phyloP scores from a whole-genome alignment of 2,113 vertebrate genomes.

The Sitta europaea region DNA sequence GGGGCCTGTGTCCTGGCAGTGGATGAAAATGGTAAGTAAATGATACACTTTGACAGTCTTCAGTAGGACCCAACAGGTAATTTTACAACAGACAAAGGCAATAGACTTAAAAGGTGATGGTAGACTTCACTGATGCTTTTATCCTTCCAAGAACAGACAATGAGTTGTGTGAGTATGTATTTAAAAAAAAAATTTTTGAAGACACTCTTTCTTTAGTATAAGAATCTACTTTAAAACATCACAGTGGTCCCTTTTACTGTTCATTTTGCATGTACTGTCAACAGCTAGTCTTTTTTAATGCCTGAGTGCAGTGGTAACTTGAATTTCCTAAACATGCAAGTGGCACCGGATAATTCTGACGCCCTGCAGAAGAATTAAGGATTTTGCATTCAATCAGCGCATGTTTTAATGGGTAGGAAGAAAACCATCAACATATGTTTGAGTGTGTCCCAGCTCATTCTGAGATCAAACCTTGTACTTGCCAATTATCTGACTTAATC shows the following conservation, averaged over 20 bases:
- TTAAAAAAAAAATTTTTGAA: neutral
- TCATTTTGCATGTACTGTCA: slow-evolving; percentile 66
- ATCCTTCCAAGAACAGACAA: slow-evolving; percentile 10
- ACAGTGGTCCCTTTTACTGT: slow-evolving; percentile 42
- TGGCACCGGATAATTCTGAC: slow-evolving; percentile 46
- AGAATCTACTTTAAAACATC: slow-evolving; percentile 11
- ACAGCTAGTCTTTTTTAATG: slow-evolving; percentile 60
- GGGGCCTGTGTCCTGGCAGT: slow-evolving; percentile 88
- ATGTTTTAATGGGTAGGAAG: slow-evolving; percentile 45
- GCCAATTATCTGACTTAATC: neutral
- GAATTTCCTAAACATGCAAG: slow-evolving; percentile 41
- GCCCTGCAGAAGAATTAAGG: slow-evolving; percentile 56
- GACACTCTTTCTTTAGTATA: neutral
- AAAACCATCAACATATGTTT: slow-evolving; percentile 37
- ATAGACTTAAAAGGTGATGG: neutral
- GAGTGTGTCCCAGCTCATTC: slow-evolving; percentile 64
- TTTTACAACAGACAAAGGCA: neutral
- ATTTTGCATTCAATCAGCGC: slow-evolving; percentile 44
- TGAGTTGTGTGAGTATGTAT: slow-evolving; percentile 31
- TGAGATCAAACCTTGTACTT: slow-evolving; percentile 61
- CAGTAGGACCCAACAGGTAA: neutral
- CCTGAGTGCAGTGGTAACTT: slow-evolving; percentile 56
- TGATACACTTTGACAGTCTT: neutral
- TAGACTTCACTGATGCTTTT: neutral
- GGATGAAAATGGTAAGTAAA: slow-evolving; percentile 89